Evolutionary conservation across 2,797 vertebrate species (phyloP).

Genomic region (Tragopan temminckii): DNA sequence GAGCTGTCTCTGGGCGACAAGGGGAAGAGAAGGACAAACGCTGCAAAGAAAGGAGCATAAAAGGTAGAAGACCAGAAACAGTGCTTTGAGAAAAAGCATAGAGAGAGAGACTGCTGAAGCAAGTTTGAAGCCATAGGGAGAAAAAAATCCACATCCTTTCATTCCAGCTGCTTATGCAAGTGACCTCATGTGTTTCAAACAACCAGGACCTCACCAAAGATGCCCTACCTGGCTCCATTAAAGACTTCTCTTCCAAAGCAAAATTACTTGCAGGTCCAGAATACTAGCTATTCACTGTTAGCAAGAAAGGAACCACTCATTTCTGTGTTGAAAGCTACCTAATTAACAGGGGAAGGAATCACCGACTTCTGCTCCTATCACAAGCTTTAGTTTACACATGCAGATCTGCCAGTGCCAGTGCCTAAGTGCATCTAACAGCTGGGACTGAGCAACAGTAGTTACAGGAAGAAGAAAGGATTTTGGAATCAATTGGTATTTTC

Average conservation of each 20-base stretch:
- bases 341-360: not conserved
- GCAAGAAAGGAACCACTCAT: not conserved
- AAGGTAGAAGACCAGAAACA: not conserved
- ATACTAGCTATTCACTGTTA: not conserved
- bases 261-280: not conserved
- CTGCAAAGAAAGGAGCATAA: not conserved
- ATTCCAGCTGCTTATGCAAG: not conserved
- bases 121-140: not conserved
- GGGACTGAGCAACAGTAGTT: fast-evolving
- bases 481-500: not conserved
- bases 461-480: not conserved
- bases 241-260: not conserved
- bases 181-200: not conserved
- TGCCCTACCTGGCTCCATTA: fast-evolving
- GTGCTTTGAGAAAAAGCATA: not conserved
- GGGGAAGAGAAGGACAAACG: not conserved
- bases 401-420: not conserved
- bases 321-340: not conserved
- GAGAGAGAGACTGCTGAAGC: not conserved
- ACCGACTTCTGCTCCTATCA: not conserved
- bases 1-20: not conserved
- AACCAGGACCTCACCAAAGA: not conserved
- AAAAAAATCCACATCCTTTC: not conserved
- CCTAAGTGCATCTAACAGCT: not conserved
- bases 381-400: not conserved